Evolutionary conservation across 2,113 vertebrate genomes (phyloP), one percentile per base, ranked within the genome.

Genomic region (Aplodontia rufa): DNA sequence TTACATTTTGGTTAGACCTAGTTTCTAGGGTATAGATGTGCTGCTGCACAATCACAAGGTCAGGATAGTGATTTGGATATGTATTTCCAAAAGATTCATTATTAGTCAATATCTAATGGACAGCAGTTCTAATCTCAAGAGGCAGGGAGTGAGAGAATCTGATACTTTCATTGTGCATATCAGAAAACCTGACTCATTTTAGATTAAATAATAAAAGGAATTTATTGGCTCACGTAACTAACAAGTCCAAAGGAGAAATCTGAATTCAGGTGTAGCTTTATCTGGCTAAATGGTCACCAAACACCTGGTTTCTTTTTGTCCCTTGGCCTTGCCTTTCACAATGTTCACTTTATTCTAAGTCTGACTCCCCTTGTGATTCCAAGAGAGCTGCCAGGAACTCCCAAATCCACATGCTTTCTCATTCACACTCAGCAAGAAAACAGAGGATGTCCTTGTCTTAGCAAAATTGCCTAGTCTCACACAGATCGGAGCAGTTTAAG

Each of bases 141-240:
- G 81, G 76, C 47, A 92, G 42, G 10, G 20, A 85, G 17, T 66
- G 64, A 80, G n/a, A 62, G n/a, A 94, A 76, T 89, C 78, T 82
- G 64, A 58, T 47, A 76, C 55, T 94, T 96, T 78, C 4, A 0
- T 81, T 93, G 64, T 49, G 42, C 17, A 1, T 55, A n/a, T 91
- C 62, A 92, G 85, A 97, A 97, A 96, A 85, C 62, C 93, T 82
- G 76, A 92, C 78, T 97, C 94, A 79, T 85, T 97, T 90, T 66
- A 82, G 78, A n/a, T 90, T 95, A 82, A 96, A 87, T 96, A 96
- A 95, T 94, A 91, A 82, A 88, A 92, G 72, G 80, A 87, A 94
- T 87, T 89, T 97, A 81, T 94, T 95, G 92, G 90, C 71, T 96
- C 78, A 20, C 30, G 22, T 71, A 92, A 91, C 83, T 91, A 72